Evolutionary conservation across 2,888 invertebrate genomes (phyloP), one percentile per base, ranked within the genome.

Genomic region (Tethea ocularis): DNA sequence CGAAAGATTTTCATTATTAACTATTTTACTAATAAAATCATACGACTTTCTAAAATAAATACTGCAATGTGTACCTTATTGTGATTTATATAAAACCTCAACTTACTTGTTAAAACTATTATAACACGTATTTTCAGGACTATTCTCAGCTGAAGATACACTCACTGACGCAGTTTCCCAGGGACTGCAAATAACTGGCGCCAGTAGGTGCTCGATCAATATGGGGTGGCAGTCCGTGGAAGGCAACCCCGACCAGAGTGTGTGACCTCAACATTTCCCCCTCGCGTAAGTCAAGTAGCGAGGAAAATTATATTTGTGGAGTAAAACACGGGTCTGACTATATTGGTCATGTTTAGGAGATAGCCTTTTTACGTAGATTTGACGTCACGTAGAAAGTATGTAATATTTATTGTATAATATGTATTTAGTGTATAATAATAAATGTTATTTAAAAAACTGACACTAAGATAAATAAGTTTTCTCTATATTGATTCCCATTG

Each of bases 191-290:
- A 81, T 74, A 68, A 68, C 71, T 74, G 79, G 79, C 80, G 78
- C 75, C 79, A 73, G 72, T 65, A n/a, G n/a, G 26, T 2, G 20
- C 62, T 22, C 80, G 84, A 87, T 89, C 89, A 74, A 89, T 88
- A 87, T 57, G 64, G 81, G 81, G 83, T 77, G 78, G 76, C 61
- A 38, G 78, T 75, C 61, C 80, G 83, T 77, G 78, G 76, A 61
- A 38, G 78, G 75, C 61, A 46, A 51, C 63, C 64, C 53, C 61
- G 15, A 56, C 62, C 68, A 68, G 55, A 46, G 36, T 52, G 59
- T 63, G 58, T 67, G 60, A 26, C 57, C 61, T 69, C 63, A 68
- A 67, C 62, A 71, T 64, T 52, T 58, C 63, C 66, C 62, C 66
- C 62, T 52, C 61, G 20, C n/a, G 15, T 8, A 56, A 29, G 11